Conservation (phyloP, 2,888 invertebrate genomes). For the Stenichneumon culpator region DNA sequence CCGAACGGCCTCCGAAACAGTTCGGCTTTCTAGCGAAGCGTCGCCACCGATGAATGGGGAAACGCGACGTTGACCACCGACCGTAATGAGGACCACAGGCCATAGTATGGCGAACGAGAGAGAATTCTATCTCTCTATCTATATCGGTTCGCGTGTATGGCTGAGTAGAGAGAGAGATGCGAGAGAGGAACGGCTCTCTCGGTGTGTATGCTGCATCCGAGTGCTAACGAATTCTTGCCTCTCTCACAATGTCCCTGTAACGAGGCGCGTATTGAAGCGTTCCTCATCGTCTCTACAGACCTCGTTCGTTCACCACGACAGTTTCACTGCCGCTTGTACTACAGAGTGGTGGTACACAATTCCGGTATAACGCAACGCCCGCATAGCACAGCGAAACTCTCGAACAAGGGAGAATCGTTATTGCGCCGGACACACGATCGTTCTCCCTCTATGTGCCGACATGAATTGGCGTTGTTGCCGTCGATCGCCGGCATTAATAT, state of each 20-base stretch:
- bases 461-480: conserved; percentile 25
- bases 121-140: conserved; percentile 37
- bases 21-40: conserved; percentile 31
- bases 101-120: conserved; percentile 20
- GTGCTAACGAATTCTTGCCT: conserved; percentile 66
- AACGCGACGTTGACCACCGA: conserved; percentile 52
- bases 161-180: not conserved
- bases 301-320: conserved; percentile 45
- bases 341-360: conserved; percentile 40
- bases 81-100: conserved; percentile 56
- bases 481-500: conserved; percentile 8
- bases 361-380: conserved; percentile 49
- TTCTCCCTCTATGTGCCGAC: conserved; percentile 5
- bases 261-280: conserved; percentile 65
- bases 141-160: conserved; percentile 20
- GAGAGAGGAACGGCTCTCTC: not conserved
- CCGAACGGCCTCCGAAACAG: conserved; percentile 36
- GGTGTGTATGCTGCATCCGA: conserved; percentile 39
- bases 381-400: conserved; percentile 36
- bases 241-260: conserved; percentile 62
- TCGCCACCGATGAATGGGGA: conserved; percentile 59
- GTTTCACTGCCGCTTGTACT: conserved; percentile 25
- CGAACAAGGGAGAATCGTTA: conserved; percentile 63
- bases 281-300: conserved; percentile 37
- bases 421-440: conserved; percentile 46